phyloP scores from a whole-genome alignment of 2,797 vertebrate species.

The Tenualosa ilisha region DNA sequence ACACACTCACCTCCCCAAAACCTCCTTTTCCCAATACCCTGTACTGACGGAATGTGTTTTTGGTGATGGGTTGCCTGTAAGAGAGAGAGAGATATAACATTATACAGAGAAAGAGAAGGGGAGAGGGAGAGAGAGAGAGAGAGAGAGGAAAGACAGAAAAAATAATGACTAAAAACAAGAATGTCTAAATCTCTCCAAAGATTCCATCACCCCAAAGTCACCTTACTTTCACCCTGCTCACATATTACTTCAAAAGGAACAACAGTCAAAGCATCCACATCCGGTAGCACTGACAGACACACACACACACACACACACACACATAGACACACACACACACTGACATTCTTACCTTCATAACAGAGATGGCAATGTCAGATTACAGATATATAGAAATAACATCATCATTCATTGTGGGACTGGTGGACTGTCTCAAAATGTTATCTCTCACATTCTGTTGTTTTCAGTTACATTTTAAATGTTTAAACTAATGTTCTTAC shows the following conservation, averaged over 20 bases:
- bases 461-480: too few relatives aligned
- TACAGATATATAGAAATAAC: too few relatives aligned
- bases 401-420: too few relatives aligned
- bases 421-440: too few relatives aligned
- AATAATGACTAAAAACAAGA: too few relatives aligned
- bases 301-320: too few relatives aligned
- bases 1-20: slow-evolving; percentile 88
- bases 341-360: too few relatives aligned
- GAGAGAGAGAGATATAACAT: background rate
- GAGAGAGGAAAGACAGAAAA: slow-evolving; percentile 72
- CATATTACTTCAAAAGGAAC: background rate
- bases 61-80: slow-evolving; percentile 93
- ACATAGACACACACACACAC: too few relatives aligned
- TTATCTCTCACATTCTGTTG: too few relatives aligned
- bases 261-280: background rate
- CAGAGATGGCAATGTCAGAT: too few relatives aligned
- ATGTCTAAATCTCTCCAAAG: background rate
- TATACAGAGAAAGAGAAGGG: background rate
- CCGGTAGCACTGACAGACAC: too few relatives aligned
- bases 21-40: slow-evolving; percentile 93
- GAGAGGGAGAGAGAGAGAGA: background rate
- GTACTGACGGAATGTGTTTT: slow-evolving; percentile 97
- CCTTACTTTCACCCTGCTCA: background rate
- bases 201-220: background rate
- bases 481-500: too few relatives aligned